Base-by-base conservation (phyloP, 2,797 vertebrate species). In the Poecilia gillii region DNA sequence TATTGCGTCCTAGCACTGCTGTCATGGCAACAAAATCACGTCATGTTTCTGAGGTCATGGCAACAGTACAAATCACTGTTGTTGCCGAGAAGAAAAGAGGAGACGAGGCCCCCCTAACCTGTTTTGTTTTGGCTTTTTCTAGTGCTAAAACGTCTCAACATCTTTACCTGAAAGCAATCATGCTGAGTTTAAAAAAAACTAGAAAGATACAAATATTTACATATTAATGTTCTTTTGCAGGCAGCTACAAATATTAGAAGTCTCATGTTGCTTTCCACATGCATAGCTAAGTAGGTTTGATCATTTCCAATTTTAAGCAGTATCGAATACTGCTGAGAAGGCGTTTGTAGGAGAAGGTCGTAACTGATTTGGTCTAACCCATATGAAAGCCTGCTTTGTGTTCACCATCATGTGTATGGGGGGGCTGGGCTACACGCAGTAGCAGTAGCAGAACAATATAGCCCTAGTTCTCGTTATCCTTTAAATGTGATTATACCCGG, bases 1-100 rank as follows among this genome's bases (percentile, higher is more conserved):
- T 90, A 89, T 91, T 93, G 90, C 91, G 76, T 93, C 85, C 88
- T 87, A 73, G 81, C 83, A 83, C 88, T 73, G 92, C 93, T 94
- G 94, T 93, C 94, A 93, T 95, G 93, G 93, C 90, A 95, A 95
- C 94, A 84, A 83, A 91, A 88, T 84, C 81, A 92, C 90, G 90
- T 94, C 92, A 93, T 91, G 80, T 84, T 84, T 88, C 90, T 89
- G 88, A 94, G 93, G 93, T 95, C 93, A 95, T 94, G 89, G 92
- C 90, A 94, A 94, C 92, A 33, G 86, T 85, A 89, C 87, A 88
- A 90, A 91, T 90, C 84, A 85, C 55, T 79, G 88, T 85, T 90
- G 94, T 95, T 96, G 93, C 93, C 57, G 91, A 91, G 93, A 90
- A 91, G 85, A 88, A 86, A 79, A 82, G 78, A 77, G 75, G 78